Evolutionary conservation across 2,113 vertebrate genomes (phyloP), one percentile per base, ranked within the genome.

Genomic region (Hirundichthys speculiger): DNA sequence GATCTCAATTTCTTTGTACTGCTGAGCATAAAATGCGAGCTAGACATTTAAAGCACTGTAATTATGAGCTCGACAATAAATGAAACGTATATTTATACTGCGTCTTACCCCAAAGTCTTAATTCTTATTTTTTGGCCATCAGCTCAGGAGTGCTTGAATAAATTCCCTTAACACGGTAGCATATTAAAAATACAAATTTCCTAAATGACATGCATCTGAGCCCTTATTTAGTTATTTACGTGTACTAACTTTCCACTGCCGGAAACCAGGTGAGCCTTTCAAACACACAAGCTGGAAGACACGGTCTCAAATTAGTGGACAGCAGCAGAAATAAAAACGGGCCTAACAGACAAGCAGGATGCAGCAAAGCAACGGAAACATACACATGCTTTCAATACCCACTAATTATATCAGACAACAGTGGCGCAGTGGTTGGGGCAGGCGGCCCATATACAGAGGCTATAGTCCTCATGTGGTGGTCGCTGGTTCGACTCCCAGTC

Each of bases 371-470:
- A 46, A 53, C 48, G 61, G 69, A 77, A 77, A 70, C 1, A 13
- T 8, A 71, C 42, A 80, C 42, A 47, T n/a, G 40, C 55, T 73
- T 41, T 78, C 59, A 70, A 27, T 60, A 51, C 45, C 55, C 45
- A 13, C 59, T 27, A 72, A 77, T 69, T 41, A 53, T 1, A 60
- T 50, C 47, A 43, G 19, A 49, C 58, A 72, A n/a, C n/a, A n/a
- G n/a, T n/a, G n/a, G n/a, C n/a, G n/a, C n/a, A n/a, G n/a, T n/a
- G n/a, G n/a, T n/a, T n/a, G n/a, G n/a, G n/a, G n/a, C n/a, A n/a
- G n/a, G n/a, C n/a, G n/a, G n/a, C n/a, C n/a, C n/a, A n/a, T n/a
- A n/a, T n/a, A n/a, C n/a, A n/a, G n/a, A n/a, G n/a, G n/a, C n/a
- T n/a, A n/a, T n/a, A n/a, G n/a, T n/a, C n/a, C n/a, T n/a, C n/a